These are phyloP conservation scores for Muschampia plurimacula DNA, from an alignment of 2,888 invertebrate genomes.

Conservation along the genomic window DNA sequence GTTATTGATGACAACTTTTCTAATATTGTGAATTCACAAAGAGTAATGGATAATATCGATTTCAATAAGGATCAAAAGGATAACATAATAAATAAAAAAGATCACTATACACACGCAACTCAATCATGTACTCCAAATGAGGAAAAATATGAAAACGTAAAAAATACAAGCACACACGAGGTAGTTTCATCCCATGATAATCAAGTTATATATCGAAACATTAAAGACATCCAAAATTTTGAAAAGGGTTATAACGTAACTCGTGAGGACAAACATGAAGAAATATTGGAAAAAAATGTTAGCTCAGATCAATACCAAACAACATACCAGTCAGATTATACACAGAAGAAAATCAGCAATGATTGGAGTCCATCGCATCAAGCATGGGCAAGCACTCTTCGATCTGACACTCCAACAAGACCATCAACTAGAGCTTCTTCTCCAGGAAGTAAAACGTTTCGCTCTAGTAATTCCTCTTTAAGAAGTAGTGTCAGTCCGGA, in stretches of 20 bases:
- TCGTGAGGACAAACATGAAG: constrained; percentile 59
- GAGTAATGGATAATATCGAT: constrained; percentile 67
- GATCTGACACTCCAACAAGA: constrained; percentile 87
- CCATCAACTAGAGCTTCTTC: constrained; percentile 83
- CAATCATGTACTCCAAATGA: constrained; percentile 43
- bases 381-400: constrained; percentile 90
- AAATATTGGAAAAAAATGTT: constrained; percentile 61
- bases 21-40: constrained; percentile 72
- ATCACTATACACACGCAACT: constrained; percentile 44
- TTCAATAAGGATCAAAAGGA: constrained; percentile 46
- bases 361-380: constrained; percentile 91
- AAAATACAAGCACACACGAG: constrained; percentile 53
- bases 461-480: constrained; percentile 82
- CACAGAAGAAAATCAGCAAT: constrained; percentile 85
- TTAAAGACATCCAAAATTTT: constrained; percentile 54
- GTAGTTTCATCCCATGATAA: constrained; percentile 46
- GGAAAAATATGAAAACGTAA: constrained; percentile 48
- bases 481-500: constrained; percentile 84
- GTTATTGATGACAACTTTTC: constrained; percentile 53
- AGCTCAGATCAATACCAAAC: constrained; percentile 84
- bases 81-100: constrained; percentile 36
- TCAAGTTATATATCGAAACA: constrained; percentile 47
- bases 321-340: constrained; percentile 86
- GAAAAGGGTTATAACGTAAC: constrained; percentile 55
- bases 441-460: constrained; percentile 81